A percentile compares a stretch with the other conserved stretches of the same genome.
These are phyloP conservation scores for Perognathus longimembris DNA, from an alignment of 2,113 vertebrate genomes.

Conservation along the genomic window DNA sequence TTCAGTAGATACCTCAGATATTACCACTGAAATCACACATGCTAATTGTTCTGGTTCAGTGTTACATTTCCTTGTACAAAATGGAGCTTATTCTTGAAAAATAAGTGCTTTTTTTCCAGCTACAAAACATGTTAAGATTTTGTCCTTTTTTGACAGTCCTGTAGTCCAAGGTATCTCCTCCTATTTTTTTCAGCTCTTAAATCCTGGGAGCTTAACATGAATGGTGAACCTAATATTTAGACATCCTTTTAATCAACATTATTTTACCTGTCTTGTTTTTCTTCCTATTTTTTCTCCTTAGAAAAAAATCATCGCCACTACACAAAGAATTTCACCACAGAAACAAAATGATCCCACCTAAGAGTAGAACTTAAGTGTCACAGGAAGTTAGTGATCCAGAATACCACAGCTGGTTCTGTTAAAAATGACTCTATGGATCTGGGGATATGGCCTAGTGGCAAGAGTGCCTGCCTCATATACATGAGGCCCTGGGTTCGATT, in stretches of 20 bases:
- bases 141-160: neutral
- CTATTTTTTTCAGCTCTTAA: slow-evolving; percentile 4
- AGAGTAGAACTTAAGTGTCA: neutral
- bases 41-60: neutral
- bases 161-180: neutral
- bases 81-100: slow-evolving; percentile 32
- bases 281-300: slow-evolving; percentile 8
- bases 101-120: slow-evolving; percentile 6
- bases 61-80: neutral
- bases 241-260: slow-evolving; percentile 4
- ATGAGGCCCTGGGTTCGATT: too few relatives aligned
- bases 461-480: too few relatives aligned
- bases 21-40: slow-evolving; percentile 9
- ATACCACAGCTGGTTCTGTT: neutral
- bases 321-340: slow-evolving; percentile 9
- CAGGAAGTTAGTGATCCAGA: slow-evolving; percentile 28
- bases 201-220: neutral
- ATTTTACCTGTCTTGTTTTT: neutral
- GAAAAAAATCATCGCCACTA: slow-evolving; percentile 52
- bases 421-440: neutral
- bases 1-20: neutral
- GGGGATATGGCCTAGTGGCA: too few relatives aligned
- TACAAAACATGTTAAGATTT: slow-evolving; percentile 32
- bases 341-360: slow-evolving; percentile 59
- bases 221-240: slow-evolving; percentile 16